Evolutionary conservation across 2,113 vertebrate genomes (phyloP), one percentile per base, ranked within the genome.

Genomic region (Clupea harengus): DNA sequence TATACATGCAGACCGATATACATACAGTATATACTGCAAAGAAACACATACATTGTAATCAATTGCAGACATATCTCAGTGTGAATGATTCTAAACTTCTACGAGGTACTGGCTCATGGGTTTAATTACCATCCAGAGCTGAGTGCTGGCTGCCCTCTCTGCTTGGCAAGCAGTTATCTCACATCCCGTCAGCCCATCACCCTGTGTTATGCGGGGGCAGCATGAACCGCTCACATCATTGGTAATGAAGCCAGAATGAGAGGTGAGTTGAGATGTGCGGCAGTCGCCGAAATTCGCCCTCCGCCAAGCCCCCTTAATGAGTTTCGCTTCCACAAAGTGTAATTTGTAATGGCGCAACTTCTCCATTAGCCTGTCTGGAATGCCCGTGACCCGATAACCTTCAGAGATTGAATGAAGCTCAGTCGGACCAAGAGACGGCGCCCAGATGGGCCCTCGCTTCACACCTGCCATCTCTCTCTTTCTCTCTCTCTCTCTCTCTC

Each of bases 341-440:
- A 83, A 88, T 86, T 85, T 87, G 89, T 64, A 86, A 86, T 82
- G 85, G 81, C 85, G 82, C 83, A 86, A 89, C 85, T 86, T 86
- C 81, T 84, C 84, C 82, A 86, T 89, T 89, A 89, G 83, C 87
- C 85, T 75, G 89, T 85, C 85, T 83, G 83, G 75, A 83, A 78
- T 81, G 39, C 89, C 22, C 25, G 72, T 84, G 72, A 83, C 88
- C 85, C 39, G 64, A 64, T 89, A 86, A 86, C 85, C 87, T 89
- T 87, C 82, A 84, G 82, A 88, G 82, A 75, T 75, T 67, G 64
- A 84, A 88, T 81, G 81, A 83, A 60, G 49, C 86, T 82, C 17
- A 6, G 44, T 22, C 49, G 67, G 25, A 75, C 67, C n/a, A 6
- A 25, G 3, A 67, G 22, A 67, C 22, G n/a, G 6, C 22, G n/a